Conservation (phyloP, 2,113 vertebrate genomes). For the Pollachius pollachius region DNA sequence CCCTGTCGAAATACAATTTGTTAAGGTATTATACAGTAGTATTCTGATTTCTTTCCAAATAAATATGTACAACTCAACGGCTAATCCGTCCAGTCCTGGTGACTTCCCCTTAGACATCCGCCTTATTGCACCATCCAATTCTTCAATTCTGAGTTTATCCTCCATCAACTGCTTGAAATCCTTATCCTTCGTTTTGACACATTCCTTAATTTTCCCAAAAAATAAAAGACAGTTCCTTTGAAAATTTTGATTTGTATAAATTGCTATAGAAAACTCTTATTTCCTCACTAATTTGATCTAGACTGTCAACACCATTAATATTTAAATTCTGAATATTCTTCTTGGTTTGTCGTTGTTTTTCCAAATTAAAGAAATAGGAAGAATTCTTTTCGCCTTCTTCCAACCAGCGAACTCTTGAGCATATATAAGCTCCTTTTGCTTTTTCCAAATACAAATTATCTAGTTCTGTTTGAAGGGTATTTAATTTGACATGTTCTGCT, state of each 20-base stretch:
- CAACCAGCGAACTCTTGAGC: slow-evolving; percentile 16
- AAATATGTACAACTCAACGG: slow-evolving; percentile 3
- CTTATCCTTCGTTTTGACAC: neutral
- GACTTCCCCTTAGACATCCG: slow-evolving; percentile 13
- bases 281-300: neutral
- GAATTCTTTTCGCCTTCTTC: slow-evolving; percentile 12
- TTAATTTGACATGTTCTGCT: slow-evolving; percentile 1
- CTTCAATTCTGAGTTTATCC: slow-evolving; percentile 2
- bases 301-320: neutral
- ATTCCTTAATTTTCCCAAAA: neutral
- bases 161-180: neutral
- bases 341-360: too few species aligned
- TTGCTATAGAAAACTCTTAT: slow-evolving; percentile 12
- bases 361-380: too few species aligned
- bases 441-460: slow-evolving; percentile 18
- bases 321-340: too few species aligned
- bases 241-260: slow-evolving; percentile 10
- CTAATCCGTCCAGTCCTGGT: slow-evolving; percentile 1
- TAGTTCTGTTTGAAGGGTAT: neutral
- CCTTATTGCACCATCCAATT: slow-evolving; percentile 2
- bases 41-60: slow-evolving; percentile 4
- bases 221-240: neutral
- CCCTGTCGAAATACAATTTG: slow-evolving; percentile 5
- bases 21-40: slow-evolving; percentile 8
- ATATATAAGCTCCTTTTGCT: slow-evolving; percentile 12